Base-by-base conservation (phyloP, 2,888 invertebrate species). In the Ametastegia equiseti region DNA sequence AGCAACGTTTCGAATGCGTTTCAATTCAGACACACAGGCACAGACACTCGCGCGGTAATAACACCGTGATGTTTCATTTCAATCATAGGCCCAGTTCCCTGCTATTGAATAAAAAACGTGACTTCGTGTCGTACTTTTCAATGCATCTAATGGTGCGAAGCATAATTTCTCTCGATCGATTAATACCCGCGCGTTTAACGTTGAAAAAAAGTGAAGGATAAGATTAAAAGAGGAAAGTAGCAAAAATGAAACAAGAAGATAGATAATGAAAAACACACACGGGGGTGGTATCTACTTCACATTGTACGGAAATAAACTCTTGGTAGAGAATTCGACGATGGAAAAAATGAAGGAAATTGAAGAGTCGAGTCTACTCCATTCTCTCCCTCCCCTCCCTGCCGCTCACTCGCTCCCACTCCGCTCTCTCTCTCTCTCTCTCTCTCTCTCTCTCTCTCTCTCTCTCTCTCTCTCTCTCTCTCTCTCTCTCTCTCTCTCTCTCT, bases 161-260 rank as follows among this genome's bases (percentile, higher is more conserved):
- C 33, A 75, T 33, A n/a, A 54, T 54, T 75, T 36, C n/a, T n/a
- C n/a, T 54, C 50, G 75, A 75, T 75, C 75, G 54, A 75, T 33
- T n/a, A 54, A n/a, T 42, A 33, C 23, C 23, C 13, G 36, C 23
- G 23, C n/a, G 11, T 19, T 4, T 57, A 57, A 9, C n/a, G 23
- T 19, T 57, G 57, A 19, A 57, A 19, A 57, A 27, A 15, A 4
- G 57, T n/a, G n/a, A n/a, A n/a, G 23, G 23, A 19, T n/a, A 19
- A 57, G 23, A n/a, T 3, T 4, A 19, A n/a, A 19, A 57, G 23
- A 19, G n/a, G n/a, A n/a, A n/a, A n/a, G n/a, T n/a, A n/a, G n/a
- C n/a, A n/a, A n/a, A n/a, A n/a, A n/a, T n/a, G 57, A 39, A 67
- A 33, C 11, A 50, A 47, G 30, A 27, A 27, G 19, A 50, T 13